phyloP scores from a whole-genome alignment of 2,888 invertebrate genomes.

The Drosophila pegasa region DNA sequence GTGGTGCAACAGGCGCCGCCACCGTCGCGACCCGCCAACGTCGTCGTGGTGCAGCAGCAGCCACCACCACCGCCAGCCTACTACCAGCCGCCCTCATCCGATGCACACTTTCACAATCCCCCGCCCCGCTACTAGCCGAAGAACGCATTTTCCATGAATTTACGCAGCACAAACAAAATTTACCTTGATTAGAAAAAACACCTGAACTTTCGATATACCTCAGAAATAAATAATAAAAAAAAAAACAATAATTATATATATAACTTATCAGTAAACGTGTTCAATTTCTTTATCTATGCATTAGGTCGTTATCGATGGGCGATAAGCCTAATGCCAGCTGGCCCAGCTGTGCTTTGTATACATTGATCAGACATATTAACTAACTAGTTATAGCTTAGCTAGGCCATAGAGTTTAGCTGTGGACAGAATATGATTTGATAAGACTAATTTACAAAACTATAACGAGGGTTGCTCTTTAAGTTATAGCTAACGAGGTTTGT shows the following conservation, averaged over 20 bases:
- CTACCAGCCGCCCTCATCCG: constrained; percentile 42
- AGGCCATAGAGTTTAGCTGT: background rate
- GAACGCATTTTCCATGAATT: constrained; percentile 34
- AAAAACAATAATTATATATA: constrained; percentile 10
- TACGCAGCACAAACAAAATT: constrained; percentile 32
- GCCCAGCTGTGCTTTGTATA: background rate
- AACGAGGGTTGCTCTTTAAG: background rate
- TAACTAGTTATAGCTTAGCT: background rate
- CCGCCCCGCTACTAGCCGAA: constrained; percentile 42
- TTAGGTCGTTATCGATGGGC: constrained; percentile 4
- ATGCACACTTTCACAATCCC: constrained; percentile 73
- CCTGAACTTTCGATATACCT: constrained; percentile 9
- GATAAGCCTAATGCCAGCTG: constrained; percentile 32
- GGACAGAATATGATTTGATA: background rate
- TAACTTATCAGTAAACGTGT: constrained; percentile 14
- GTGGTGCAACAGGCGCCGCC: constrained; percentile 59
- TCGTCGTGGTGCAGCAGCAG: constrained; percentile 50
- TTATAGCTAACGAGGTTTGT: background rate
- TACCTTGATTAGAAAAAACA: constrained; percentile 5
- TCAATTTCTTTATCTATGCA: constrained; percentile 26
- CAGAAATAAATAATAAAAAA: constrained; percentile 8
- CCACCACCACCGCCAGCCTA: constrained; percentile 40
- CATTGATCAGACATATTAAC: background rate
- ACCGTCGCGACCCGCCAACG: constrained; percentile 48
- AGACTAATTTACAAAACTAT: background rate